These are phyloP conservation scores for Amphipyra tragopoginis DNA, from an alignment of 2,888 invertebrate species.

Conservation along the genomic window DNA sequence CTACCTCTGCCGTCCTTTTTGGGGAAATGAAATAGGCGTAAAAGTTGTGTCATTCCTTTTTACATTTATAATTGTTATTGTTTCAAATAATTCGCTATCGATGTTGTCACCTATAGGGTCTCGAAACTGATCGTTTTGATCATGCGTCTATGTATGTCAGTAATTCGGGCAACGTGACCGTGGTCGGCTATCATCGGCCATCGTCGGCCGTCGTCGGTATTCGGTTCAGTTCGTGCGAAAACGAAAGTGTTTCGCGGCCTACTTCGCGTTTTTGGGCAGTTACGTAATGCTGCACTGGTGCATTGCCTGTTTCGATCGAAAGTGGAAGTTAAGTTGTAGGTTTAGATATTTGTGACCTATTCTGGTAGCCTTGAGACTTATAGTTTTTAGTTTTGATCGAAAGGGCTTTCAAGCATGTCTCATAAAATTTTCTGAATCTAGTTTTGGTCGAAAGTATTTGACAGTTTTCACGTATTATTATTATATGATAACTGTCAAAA, in stretches of 20 bases:
- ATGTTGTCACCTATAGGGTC: constrained; percentile 18
- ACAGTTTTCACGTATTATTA: no score
- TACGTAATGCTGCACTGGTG: constrained; percentile 70
- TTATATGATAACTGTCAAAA: no score
- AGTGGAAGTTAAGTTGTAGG: constrained; percentile 25
- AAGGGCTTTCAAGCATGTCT: no score
- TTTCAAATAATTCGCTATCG: constrained; percentile 2
- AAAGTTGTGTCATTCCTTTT: neutral
- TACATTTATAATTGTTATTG: neutral
- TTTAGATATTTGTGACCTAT: neutral
- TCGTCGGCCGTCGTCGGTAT: constrained; percentile 40
- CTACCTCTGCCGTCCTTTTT: no score
- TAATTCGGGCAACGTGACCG: constrained; percentile 41
- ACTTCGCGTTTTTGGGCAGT: constrained; percentile 75
- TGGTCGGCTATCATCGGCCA: constrained; percentile 45
- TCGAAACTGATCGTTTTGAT: constrained; percentile 26
- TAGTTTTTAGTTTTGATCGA: neutral
- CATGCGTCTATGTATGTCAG: constrained; percentile 45
- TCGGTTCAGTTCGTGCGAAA: constrained; percentile 70
- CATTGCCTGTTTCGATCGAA: constrained; percentile 40
- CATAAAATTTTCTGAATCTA: no score
- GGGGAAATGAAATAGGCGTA: no score
- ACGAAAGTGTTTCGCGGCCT: constrained; percentile 82
- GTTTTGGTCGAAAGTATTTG: no score
- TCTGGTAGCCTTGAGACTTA: neutral